These are phyloP conservation scores for Lycodopsis pacificus DNA, from an alignment of 2,797 vertebrate species.

Conservation along the genomic window DNA sequence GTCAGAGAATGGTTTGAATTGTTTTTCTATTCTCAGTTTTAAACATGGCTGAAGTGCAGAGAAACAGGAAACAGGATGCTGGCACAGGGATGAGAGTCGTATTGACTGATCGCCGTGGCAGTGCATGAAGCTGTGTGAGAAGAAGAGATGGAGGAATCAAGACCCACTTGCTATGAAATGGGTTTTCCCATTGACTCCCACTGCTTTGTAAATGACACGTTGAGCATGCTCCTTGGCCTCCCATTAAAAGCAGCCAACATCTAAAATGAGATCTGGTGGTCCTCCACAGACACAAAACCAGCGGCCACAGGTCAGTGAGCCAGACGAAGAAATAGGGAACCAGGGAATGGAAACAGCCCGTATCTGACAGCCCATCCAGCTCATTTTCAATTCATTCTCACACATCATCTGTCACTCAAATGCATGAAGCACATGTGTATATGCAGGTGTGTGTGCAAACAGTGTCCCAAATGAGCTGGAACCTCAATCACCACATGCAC, in stretches of 20 bases:
- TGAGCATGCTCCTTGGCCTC: slow-evolving; percentile 37
- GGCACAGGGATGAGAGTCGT: not conserved
- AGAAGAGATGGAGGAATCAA: not conserved
- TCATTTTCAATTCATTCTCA: slow-evolving; percentile 35
- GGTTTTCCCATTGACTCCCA: slow-evolving; percentile 8
- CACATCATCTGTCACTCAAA: slow-evolving; percentile 43
- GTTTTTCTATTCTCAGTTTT: not conserved
- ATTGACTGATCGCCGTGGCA: not conserved
- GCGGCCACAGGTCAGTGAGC: slow-evolving; percentile 53
- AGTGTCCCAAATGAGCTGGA: slow-evolving; percentile 12
- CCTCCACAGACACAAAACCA: slow-evolving; percentile 35
- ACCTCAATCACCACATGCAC: slow-evolving; percentile 10
- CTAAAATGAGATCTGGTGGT: slow-evolving; percentile 75
- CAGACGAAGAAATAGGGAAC: slow-evolving; percentile 38
- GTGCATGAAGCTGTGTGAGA: not conserved
- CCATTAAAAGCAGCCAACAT: slow-evolving; percentile 53
- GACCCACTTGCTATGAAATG: slow-evolving; percentile 17
- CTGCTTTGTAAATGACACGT: slow-evolving; percentile 47
- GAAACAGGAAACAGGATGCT: not conserved
- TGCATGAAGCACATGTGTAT: not conserved
- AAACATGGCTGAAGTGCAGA: slow-evolving; percentile 6
- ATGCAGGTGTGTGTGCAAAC: not conserved
- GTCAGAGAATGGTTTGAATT: not conserved
- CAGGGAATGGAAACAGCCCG: slow-evolving; percentile 27
- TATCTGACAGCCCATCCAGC: slow-evolving; percentile 16